Evolutionary conservation across 2,113 vertebrate species (phyloP).

Genomic region (Daphoenositta chrysoptera): DNA sequence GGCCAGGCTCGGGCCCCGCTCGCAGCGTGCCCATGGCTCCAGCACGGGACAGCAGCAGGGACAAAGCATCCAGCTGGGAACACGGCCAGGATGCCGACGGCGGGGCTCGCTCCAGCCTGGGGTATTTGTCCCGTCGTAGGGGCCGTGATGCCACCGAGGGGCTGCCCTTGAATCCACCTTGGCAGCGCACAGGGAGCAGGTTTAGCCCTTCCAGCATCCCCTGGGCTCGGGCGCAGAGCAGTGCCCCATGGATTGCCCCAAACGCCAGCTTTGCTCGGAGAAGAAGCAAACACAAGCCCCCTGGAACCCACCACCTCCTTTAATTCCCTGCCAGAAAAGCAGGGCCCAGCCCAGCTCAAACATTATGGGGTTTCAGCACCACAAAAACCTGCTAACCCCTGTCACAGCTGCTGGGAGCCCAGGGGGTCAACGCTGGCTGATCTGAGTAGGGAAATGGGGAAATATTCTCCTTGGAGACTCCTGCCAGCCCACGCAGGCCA

Average conservation of each 20-base stretch:
- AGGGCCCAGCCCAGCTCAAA: background rate
- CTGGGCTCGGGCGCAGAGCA: accelerated
- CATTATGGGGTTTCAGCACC: background rate
- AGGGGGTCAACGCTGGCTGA: accelerated
- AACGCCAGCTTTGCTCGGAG: accelerated
- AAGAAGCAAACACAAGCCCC: background rate
- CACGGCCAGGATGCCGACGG: accelerated
- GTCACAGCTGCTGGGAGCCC: background rate
- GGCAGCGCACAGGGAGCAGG: background rate
- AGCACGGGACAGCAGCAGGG: accelerated
- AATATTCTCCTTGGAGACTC: background rate
- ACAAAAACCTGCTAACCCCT: accelerated
- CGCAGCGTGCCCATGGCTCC: accelerated
- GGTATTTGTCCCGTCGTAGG: accelerated
- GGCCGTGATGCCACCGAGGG: accelerated
- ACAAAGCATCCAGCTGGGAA: background rate
- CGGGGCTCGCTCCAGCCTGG: background rate
- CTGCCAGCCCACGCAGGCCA: background rate
- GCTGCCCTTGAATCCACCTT: background rate
- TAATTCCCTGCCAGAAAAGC: background rate
- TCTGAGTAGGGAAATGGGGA: accelerated
- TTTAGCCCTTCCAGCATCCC: background rate
- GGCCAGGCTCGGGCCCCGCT: background rate
- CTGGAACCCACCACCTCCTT: background rate
- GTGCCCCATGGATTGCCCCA: accelerated